Evolutionary conservation across 2,113 vertebrate species (phyloP), one percentile per base, ranked within the genome.

Genomic region (Colossoma macropomum): DNA sequence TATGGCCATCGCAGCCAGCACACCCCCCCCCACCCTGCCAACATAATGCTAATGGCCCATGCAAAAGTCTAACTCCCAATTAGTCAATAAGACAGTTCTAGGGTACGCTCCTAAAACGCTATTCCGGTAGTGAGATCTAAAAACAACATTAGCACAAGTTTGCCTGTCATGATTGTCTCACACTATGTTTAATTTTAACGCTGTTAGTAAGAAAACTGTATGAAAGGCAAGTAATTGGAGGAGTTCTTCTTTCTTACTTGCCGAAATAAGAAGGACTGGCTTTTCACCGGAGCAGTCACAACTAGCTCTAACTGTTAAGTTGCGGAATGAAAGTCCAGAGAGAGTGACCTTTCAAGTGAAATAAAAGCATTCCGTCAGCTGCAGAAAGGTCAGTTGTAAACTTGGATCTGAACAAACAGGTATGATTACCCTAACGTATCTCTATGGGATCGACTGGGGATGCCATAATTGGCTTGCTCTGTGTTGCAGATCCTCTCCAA

Each of bases 391-490:
- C 92, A 94, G 88, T 93, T 92, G 94, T 93, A 92, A 91, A 92
- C 87, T 92, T 93, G 85, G 93, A 92, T 93, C 92, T 92, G 93
- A 91, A 92, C 89, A 86, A 91, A 85, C 89, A 89, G 92, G 93
- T 84, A 94, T 94, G 90, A 94, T 95, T 94, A 92, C 93, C 92
- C 91, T 89, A 90, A 92, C 92, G 93, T 92, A 93, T 93, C 93
- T 94, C 86, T 89, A 89, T 89, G 90, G 86, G 95, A 95, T 95
- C 93, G 95, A 95, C 93, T 76, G 87, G 83, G 82, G 88, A 92
- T 85, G 87, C 86, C 91, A 87, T 92, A 93, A 93, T 91, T 90
- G 91, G 88, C 92, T 92, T 93, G 93, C 92, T 93, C 90, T 92
- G 93, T 93, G 89, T 90, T 93, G 90, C 91, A 91, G 90, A 88